Base-by-base conservation (phyloP, 92 coral and sea anemone species). In the Palythoa heliodiscus region DNA sequence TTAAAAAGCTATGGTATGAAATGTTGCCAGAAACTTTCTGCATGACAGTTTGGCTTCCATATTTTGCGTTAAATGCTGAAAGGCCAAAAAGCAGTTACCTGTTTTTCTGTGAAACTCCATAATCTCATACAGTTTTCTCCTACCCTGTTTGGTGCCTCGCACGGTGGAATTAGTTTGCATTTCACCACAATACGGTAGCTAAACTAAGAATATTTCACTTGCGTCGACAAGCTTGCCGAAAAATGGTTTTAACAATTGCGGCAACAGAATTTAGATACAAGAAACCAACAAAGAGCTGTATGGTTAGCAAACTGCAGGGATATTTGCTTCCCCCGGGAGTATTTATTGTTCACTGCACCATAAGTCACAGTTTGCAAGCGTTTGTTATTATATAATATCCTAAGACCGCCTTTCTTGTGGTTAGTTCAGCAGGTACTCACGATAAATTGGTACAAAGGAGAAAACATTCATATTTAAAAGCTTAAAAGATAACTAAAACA, bases 41-140 rank as follows among this genome's bases (percentile, higher is more conserved):
- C 50, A 8, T 8, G 3, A 5, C 50, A 70, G 5, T 70, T 67
- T 67, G 23, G 35, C 71, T 23, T 67, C 5, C 38, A 35, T 3
- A 70, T 25, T 25, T 70, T 16, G 19, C 7, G 3, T 14, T 58
- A 43, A 43, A 5, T 29, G 35, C 0, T 58, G 17, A 16, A 5
- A 58, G 0, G 7, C 15, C 67, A 4, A 17, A 13, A 63, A 63
- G 69, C 23, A 19, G 69, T 9, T 63, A 6, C 84, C 84, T 80
- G 84, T 52, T 63, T 48, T 80, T 80, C 84, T 80, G 84, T 80
- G 84, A 67, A 80, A 80, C 55, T 80, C 84, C 74, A 66, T 10
- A 66, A 80, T 53, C 3, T 50, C 52, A 60, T 64, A 80, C 55
- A 60, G 74, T 1, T 64, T 80, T 53, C 15, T 78, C 63, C 75